Conservation (phyloP, 2,888 invertebrate species). For the Prostheceraeus crozeri region DNA sequence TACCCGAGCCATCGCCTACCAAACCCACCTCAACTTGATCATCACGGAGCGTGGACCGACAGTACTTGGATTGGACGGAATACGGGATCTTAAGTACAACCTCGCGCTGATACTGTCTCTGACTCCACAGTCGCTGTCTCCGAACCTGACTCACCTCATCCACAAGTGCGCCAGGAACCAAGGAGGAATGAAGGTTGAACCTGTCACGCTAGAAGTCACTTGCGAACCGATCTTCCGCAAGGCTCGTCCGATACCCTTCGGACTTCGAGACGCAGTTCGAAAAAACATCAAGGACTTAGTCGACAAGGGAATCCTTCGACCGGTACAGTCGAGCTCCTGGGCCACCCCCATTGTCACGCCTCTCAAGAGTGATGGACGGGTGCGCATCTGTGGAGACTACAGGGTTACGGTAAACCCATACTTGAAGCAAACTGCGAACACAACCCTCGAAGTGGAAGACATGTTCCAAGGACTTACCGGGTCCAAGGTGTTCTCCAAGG, state of each 20-base stretch:
- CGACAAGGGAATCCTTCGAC: slow-evolving; percentile 1
- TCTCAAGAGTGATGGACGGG: neutral
- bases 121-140: too few species aligned
- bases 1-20: too few species aligned
- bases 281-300: neutral
- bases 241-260: neutral
- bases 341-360: slow-evolving; percentile 17
- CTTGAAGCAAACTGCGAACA: slow-evolving; percentile 22
- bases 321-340: neutral
- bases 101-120: too few species aligned
- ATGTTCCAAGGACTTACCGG: slow-evolving; percentile 7
- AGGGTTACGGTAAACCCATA: slow-evolving; percentile 15
- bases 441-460: slow-evolving; percentile 22
- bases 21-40: too few species aligned
- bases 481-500: slow-evolving; percentile 9
- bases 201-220: too few species aligned
- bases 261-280: slow-evolving; percentile 10
- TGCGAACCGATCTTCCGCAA: slow-evolving; percentile 9
- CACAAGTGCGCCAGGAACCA: too few species aligned
- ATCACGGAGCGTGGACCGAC: too few species aligned
- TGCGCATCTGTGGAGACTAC: slow-evolving; percentile 21
- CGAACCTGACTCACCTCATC: too few species aligned
- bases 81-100: too few species aligned
- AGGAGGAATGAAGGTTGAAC: too few species aligned
- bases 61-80: too few species aligned